phyloP scores from a whole-genome alignment of 35 echinoderm and acorn worm species.

The Strongylocentrotus purpuratus region DNA sequence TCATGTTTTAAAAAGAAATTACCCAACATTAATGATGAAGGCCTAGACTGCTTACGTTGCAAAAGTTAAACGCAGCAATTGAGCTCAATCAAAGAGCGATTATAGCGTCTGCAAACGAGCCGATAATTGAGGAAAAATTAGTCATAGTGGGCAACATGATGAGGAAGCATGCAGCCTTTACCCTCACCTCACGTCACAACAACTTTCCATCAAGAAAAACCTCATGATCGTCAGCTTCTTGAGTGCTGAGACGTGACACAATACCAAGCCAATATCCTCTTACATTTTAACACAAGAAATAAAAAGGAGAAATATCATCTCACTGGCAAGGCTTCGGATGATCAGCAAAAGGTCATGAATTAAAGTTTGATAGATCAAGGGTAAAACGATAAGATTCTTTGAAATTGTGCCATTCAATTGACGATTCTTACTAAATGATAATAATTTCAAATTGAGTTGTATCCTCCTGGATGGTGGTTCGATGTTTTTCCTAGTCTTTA shows the following conservation, averaged over 20 bases:
- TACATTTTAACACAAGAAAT: neutral
- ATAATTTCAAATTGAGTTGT: neutral
- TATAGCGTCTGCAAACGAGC: neutral
- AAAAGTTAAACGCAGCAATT: neutral
- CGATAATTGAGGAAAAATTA: neutral
- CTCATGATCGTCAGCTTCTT: neutral
- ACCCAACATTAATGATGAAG: too few relatives aligned
- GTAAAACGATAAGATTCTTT: neutral
- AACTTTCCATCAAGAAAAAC: neutral
- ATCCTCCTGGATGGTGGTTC: too few relatives aligned
- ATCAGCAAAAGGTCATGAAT: neutral
- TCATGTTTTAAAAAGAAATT: too few relatives aligned
- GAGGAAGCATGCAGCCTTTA: neutral
- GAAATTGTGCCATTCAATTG: neutral
- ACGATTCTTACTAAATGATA: neutral
- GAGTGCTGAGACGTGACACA: neutral
- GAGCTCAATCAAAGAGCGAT: neutral
- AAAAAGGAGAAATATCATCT: neutral
- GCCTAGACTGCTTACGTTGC: too few relatives aligned
- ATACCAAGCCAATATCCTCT: neutral
- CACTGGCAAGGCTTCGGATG: neutral
- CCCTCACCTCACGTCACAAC: neutral
- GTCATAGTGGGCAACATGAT: neutral
- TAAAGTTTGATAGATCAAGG: neutral
- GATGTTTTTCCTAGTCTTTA: too few relatives aligned